These are phyloP conservation scores for Hemiprocne comata DNA, from an alignment of 2,113 vertebrate species.

Conservation along the genomic window DNA sequence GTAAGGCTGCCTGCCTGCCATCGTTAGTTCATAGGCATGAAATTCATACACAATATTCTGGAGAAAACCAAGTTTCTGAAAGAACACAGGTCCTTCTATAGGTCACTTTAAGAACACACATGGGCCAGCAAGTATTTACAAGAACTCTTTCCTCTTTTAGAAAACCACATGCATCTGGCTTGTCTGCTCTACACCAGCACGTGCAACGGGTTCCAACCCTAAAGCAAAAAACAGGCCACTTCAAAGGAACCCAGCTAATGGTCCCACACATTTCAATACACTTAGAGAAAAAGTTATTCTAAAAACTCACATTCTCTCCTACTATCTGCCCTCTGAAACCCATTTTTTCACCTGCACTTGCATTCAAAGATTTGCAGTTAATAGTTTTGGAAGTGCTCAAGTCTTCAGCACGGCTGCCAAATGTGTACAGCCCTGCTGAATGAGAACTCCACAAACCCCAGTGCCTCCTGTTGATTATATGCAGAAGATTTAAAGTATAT, in stretches of 20 bases:
- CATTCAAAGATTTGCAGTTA: background rate
- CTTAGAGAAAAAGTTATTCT: background rate
- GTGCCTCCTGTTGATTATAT: background rate
- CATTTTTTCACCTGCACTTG: background rate
- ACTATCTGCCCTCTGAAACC: background rate
- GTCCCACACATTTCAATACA: background rate
- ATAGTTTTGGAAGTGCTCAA: background rate
- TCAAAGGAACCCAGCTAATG: background rate
- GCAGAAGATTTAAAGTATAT: background rate
- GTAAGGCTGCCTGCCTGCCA: background rate
- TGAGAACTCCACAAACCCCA: background rate
- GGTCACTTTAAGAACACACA: background rate
- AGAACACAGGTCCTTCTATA: background rate
- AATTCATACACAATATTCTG: background rate
- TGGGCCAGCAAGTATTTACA: background rate
- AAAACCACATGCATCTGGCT: background rate
- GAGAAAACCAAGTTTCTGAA: background rate
- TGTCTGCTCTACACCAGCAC: background rate
- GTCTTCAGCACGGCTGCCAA: background rate
- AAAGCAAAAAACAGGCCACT: background rate
- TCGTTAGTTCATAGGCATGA: background rate
- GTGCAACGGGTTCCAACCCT: background rate
- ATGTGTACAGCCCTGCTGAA: background rate
- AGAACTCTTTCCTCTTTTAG: background rate
- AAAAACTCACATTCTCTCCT: background rate